Evolutionary conservation across 2,888 invertebrate genomes (phyloP).

Genomic region (Pheosia gnoma): DNA sequence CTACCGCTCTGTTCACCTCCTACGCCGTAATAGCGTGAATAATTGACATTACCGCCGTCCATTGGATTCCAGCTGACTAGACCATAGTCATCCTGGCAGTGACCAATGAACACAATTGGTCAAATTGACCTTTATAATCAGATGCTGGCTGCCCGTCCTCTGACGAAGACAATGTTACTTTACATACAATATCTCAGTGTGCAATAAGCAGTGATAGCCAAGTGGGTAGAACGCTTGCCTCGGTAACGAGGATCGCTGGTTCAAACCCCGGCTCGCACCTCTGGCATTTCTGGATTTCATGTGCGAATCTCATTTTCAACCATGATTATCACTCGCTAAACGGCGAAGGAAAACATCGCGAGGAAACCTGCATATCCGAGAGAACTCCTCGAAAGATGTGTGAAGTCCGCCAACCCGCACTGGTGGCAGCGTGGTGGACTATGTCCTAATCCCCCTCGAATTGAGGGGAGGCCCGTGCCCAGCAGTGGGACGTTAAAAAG

Average conservation of each 20-base stretch:
- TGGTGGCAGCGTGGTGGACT: no score
- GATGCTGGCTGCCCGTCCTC: background rate
- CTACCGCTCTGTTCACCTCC: background rate
- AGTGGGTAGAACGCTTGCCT: background rate
- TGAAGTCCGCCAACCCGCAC: no score
- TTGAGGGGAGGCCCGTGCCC: no score
- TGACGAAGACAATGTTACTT: background rate
- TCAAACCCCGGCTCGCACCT: slow-evolving; percentile 5
- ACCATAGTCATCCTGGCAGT: slow-evolving; percentile 9
- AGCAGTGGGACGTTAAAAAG: no score
- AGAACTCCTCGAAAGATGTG: no score
- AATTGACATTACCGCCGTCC: slow-evolving; percentile 12
- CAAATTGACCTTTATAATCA: slow-evolving; percentile 38
- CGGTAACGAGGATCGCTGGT: background rate
- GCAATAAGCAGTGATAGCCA: no score
- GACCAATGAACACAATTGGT: slow-evolving; percentile 32
- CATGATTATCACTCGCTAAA: no score
- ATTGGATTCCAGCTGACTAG: slow-evolving; percentile 12
- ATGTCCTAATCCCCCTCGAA: no score
- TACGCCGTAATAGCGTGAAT: slow-evolving; percentile 15
- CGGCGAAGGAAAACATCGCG: no score
- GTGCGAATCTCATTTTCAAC: background rate
- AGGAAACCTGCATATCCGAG: no score
- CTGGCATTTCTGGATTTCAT: background rate
- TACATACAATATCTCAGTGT: no score